These are phyloP conservation scores for Sarcophaga bullata DNA, from an alignment of 1,140 invertebrate species.

Conservation along the genomic window DNA sequence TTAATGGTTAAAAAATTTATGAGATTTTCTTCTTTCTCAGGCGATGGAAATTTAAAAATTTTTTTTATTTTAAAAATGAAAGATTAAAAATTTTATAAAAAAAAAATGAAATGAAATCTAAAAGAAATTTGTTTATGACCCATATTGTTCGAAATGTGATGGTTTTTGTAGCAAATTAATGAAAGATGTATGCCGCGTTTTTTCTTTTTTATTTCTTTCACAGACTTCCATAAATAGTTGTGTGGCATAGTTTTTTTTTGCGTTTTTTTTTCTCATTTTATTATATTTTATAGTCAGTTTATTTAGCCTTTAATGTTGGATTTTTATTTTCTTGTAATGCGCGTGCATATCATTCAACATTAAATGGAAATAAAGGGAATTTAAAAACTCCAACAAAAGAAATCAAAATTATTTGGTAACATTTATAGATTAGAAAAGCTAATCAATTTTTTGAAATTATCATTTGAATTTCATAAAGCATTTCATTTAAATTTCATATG, in stretches of 20 bases:
- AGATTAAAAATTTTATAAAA: neutral
- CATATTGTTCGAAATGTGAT: neutral
- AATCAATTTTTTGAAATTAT: no score
- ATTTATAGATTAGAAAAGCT: conserved; percentile 73
- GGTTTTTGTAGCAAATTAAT: no score
- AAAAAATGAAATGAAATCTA: no score
- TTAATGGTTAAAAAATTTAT: neutral
- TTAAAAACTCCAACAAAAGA: neutral
- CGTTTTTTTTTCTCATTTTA: no score
- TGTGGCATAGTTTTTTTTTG: neutral
- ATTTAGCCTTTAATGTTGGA: no score
- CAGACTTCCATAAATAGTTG: neutral
- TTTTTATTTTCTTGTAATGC: conserved; percentile 8
- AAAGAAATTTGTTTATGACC: neutral
- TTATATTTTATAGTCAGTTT: no score
- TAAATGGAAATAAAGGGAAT: neutral
- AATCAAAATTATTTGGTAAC: neutral
- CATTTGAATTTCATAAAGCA: no score
- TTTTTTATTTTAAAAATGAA: neutral
- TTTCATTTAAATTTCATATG: no score
- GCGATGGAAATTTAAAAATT: neutral
- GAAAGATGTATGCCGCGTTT: neutral
- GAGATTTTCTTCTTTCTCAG: neutral
- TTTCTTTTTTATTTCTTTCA: neutral
- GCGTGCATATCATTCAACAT: conserved; percentile 38